Evolutionary conservation across 2,888 invertebrate species (phyloP), one percentile per base, ranked within the genome.

Genomic region (Leptinotarsa rubiginosa): DNA sequence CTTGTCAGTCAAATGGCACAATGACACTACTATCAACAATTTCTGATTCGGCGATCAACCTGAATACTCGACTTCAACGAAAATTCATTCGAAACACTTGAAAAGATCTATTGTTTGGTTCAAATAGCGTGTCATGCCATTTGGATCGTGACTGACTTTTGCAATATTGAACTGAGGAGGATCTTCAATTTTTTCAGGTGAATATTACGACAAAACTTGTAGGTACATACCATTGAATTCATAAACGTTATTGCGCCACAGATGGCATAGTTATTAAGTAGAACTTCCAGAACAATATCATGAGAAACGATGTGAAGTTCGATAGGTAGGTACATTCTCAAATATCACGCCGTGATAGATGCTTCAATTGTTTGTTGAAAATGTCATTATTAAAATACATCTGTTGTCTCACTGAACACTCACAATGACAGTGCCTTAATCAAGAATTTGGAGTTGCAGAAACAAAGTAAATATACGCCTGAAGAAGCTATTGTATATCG

Each of bases 91-190:
- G 62, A 62, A 72, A 65, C 69, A 54, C 49, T 49, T 72, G 72
- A 72, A 75, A 69, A 66, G 75, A 56, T 72, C 72, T 25, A 75
- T 75, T 71, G 75, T 75, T 75, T 65, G 69, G 50, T 67, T 70
- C 67, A 66, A 70, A 67, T 65, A 70, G 73, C 71, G 64, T 72
- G 75, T 69, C 75, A 75, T 73, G 73, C 70, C 75, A 70, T 75
- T 75, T 72, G 64, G 70, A 65, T 73, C 75, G 75, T 75, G 75
- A 75, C 73, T 68, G 70, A 75, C 22, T 67, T 69, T 72, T 72
- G 69, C 72, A 67, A 75, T 25, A 69, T 41, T 31, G 31, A 15
- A 25, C 62, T 41, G 54, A 3, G 22, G 65, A 41, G 25, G 52
- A 65, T 71, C 65, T 68, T 54, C 25, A 50, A 2, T 41, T 62